Evolutionary conservation across 2,797 vertebrate species (phyloP).

Genomic region (Peromyscus melanophrys): DNA sequence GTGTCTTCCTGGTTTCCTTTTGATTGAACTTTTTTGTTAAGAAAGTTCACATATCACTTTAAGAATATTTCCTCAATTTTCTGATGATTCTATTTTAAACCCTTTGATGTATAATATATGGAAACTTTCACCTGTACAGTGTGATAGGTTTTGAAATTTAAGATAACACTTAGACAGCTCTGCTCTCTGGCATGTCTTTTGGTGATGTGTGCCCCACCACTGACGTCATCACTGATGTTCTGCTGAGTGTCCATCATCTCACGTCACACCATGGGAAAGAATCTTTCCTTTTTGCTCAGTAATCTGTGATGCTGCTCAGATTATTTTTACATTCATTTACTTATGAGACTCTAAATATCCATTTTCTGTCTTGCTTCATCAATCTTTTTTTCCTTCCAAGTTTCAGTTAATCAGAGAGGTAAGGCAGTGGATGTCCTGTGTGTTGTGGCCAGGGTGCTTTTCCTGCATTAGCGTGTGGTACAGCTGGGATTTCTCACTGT

Average conservation of each 20-base stretch:
- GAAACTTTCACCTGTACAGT: slow-evolving; percentile 55
- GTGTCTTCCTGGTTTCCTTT: slow-evolving; percentile 51
- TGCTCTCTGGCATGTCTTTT: slow-evolving; percentile 52
- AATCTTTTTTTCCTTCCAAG: neutral
- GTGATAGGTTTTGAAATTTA: slow-evolving; percentile 17
- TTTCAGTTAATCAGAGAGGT: slow-evolving; percentile 1
- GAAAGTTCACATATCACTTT: slow-evolving; percentile 37
- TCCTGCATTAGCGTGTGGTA: slow-evolving; percentile 1
- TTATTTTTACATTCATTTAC: slow-evolving; percentile 12
- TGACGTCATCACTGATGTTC: neutral
- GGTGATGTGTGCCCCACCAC: neutral
- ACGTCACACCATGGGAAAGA: slow-evolving; percentile 7
- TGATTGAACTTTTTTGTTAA: slow-evolving; percentile 64
- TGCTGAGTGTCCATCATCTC: neutral
- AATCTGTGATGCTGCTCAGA: neutral
- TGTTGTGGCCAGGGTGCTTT: neutral
- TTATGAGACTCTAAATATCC: slow-evolving; percentile 19
- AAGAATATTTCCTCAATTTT: slow-evolving; percentile 42
- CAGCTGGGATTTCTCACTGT: neutral
- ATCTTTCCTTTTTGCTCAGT: neutral
- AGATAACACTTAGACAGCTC: slow-evolving; percentile 17
- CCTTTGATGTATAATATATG: slow-evolving; percentile 31
- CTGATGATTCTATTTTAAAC: slow-evolving; percentile 54
- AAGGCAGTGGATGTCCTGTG: neutral
- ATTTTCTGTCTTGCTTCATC: slow-evolving; percentile 7